Evolutionary conservation across 2,888 invertebrate genomes (phyloP).

Genomic region (Caenorhabditis angaria): DNA sequence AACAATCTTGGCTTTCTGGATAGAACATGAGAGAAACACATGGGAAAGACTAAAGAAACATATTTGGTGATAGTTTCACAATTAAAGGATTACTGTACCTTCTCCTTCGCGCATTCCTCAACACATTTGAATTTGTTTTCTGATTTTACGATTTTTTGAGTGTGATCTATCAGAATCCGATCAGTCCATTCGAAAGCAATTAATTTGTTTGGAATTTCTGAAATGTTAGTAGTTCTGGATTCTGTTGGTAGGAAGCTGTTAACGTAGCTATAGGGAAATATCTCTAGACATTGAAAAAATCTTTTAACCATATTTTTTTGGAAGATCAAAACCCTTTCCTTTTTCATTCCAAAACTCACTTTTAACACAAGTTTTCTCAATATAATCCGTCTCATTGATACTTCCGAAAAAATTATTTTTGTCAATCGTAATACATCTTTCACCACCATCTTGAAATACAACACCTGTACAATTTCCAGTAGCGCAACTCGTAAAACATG

Average conservation of each 20-base stretch:
- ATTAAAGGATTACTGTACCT: constrained; percentile 6
- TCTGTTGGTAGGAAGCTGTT: too few species aligned
- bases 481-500: constrained; percentile 44
- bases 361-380: constrained; percentile 44
- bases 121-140: constrained; percentile 40
- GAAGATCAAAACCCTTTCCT: too few species aligned
- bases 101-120: constrained; percentile 34
- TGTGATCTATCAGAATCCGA: constrained; percentile 36
- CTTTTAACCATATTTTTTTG: too few species aligned
- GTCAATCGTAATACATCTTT: constrained; percentile 27
- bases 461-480: constrained; percentile 21
- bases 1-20: constrained; percentile 40
- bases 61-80: background rate
- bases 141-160: constrained; percentile 33
- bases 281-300: too few species aligned
- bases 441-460: constrained; percentile 2
- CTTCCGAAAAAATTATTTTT: constrained; percentile 33
- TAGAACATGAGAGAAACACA: constrained; percentile 52
- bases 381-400: constrained; percentile 25
- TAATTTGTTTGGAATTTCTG: constrained; percentile 17
- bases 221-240: too few species aligned
- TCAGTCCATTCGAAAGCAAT: constrained; percentile 29
- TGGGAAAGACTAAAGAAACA: constrained; percentile 23
- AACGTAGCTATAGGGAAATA: too few species aligned
- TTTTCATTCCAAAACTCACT: constrained; percentile 11